Evolutionary conservation across 2,888 invertebrate species (phyloP), one percentile per base, ranked within the genome.

Genomic region (Diarsia mendica): DNA sequence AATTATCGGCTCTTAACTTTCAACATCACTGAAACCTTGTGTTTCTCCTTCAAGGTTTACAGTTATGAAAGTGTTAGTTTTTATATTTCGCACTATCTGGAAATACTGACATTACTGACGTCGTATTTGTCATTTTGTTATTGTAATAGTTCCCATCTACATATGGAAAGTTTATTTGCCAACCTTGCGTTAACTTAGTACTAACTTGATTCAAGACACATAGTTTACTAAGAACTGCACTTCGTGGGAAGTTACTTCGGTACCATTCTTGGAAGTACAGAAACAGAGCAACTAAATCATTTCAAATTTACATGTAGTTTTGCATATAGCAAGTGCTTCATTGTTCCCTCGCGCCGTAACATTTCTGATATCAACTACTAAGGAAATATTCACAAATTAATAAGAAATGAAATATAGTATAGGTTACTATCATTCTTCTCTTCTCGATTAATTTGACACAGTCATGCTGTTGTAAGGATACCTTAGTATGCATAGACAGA

Each of bases 1-100:
- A 71, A 82, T 68, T 81, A 83, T 74, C 69, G 69, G 4, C 73
- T 72, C 67, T 65, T 71, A 39, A 55, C 61, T 78, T 75, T 81
- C 65, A 66, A 80, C 55, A 44, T 20, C 39, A 48, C 60, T 80
- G 39, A 67, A 81, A 75, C 67, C 64, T 65, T 82, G 67, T 23
- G 53, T 18, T 28, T 66, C 48, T 74, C 33, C 8, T 49, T 23
- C 64, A 63, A 75, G 46, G 53, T 79, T 55, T 63, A 65, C n/a
- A 67, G 39, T 49, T 51, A 66, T 39, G 18, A 67, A 65, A 61
- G 33, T 61, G 49, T 20, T 44, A 4, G 20, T 72, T 63, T 28
- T 18, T 33, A 63, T 10, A 69, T 61, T 68, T 76, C 10, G 18
- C 44, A 18, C 20, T 78, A 55, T 39, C n/a, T 23, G 46, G 3